Evolutionary conservation across 1,140 invertebrate species (phyloP).

Genomic region (Drosophila busckii): DNA sequence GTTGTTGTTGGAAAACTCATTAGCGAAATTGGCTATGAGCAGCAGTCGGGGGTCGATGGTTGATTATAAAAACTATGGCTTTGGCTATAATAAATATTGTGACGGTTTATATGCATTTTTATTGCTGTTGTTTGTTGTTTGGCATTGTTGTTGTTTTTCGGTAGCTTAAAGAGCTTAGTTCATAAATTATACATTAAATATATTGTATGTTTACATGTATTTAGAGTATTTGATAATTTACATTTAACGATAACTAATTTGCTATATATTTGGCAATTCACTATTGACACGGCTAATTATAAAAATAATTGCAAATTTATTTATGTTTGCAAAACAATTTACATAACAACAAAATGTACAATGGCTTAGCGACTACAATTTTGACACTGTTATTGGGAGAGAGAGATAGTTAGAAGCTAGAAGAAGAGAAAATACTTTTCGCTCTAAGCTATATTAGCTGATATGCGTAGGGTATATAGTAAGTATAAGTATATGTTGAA

Average conservation of each 20-base stretch:
- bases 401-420: too few species aligned
- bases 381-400: too few species aligned
- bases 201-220: too few species aligned
- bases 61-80: conserved; percentile 19
- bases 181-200: too few species aligned
- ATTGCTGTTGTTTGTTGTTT: conserved; percentile 30
- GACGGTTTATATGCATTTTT: conserved; percentile 38
- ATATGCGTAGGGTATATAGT: too few species aligned
- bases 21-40: conserved; percentile 54
- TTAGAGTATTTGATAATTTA: conserved; percentile 10
- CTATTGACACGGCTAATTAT: background rate
- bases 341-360: too few species aligned
- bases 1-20: conserved; percentile 45
- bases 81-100: conserved; percentile 35
- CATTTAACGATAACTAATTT: conserved; percentile 26
- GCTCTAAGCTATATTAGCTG: too few species aligned
- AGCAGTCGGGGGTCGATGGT: conserved; percentile 45
- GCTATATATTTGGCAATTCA: conserved; percentile 2
- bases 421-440: too few species aligned
- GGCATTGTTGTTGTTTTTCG: conserved; percentile 18
- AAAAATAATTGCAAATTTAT: conserved; percentile 5
- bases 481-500: too few species aligned
- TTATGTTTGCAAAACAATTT: background rate
- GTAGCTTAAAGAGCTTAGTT: conserved; percentile 26
- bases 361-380: too few species aligned